Evolutionary conservation across 2,113 vertebrate species (phyloP).

Genomic region (Pyxicephalus adspersus): DNA sequence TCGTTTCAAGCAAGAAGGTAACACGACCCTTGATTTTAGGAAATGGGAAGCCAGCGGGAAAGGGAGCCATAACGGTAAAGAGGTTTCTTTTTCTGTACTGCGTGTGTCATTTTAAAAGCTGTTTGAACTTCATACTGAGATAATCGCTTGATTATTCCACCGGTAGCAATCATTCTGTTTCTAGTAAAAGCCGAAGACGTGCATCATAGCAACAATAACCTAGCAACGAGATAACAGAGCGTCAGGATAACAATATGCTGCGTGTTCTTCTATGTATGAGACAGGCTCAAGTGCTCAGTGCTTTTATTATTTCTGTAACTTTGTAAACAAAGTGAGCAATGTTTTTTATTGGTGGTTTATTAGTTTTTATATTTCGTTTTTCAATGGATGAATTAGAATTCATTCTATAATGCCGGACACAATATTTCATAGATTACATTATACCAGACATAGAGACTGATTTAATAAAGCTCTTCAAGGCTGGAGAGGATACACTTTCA

Average conservation of each 20-base stretch:
- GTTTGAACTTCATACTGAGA: slow-evolving; percentile 36
- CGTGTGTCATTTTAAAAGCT: slow-evolving; percentile 53
- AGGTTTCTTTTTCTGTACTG: slow-evolving; percentile 22
- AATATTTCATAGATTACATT: too few relatives aligned
- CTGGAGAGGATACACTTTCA: too few relatives aligned
- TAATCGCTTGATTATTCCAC: slow-evolving; percentile 59
- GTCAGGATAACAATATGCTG: slow-evolving; percentile 43
- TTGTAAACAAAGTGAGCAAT: slow-evolving; percentile 40
- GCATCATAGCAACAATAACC: slow-evolving; percentile 76
- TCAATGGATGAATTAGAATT: too few relatives aligned
- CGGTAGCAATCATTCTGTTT: slow-evolving; percentile 65
- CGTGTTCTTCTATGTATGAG: slow-evolving; percentile 24
- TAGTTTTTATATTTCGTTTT: neutral
- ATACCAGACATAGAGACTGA: too few relatives aligned
- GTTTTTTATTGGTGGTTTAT: neutral
- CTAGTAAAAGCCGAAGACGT: slow-evolving; percentile 65
- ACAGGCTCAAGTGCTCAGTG: slow-evolving; percentile 33
- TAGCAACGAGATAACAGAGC: slow-evolving; percentile 68
- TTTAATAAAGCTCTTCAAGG: too few relatives aligned
- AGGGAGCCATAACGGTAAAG: slow-evolving; percentile 89
- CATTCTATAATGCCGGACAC: too few relatives aligned
- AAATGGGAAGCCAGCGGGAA: slow-evolving; percentile 95
- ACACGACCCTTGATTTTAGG: slow-evolving; percentile 84
- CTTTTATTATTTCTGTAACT: slow-evolving; percentile 27
- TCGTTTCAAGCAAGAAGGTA: slow-evolving; percentile 98